Evolutionary conservation across 2,797 vertebrate species (phyloP).

Genomic region (Sciaenops ocellatus): DNA sequence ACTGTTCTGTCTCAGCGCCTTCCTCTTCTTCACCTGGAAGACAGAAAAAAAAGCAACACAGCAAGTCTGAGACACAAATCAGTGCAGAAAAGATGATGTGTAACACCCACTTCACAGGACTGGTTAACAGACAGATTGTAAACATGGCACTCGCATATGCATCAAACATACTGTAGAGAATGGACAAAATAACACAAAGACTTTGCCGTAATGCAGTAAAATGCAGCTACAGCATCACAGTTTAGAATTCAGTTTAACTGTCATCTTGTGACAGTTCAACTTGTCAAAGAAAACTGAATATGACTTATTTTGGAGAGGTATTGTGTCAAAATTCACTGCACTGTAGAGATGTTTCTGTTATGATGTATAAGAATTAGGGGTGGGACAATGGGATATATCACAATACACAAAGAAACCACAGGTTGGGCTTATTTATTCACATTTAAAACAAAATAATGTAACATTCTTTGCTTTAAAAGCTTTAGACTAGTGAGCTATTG

Average conservation of each 20-base stretch:
- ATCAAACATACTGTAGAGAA: not conserved
- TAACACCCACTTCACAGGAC: slow-evolving; percentile 14
- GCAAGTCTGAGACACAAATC: slow-evolving; percentile 12
- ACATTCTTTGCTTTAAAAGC: no score
- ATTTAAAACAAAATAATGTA: no score
- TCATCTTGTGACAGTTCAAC: not conserved
- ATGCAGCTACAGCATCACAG: not conserved
- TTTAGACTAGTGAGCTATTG: no score
- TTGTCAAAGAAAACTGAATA: not conserved
- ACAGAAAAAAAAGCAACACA: slow-evolving; percentile 22
- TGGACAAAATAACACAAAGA: not conserved
- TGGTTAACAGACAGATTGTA: not conserved
- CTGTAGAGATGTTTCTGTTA: no score
- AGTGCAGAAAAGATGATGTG: slow-evolving; percentile 13
- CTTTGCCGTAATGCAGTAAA: not conserved
- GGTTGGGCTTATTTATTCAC: no score
- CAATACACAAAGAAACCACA: no score
- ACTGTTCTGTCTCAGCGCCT: slow-evolving; percentile 44
- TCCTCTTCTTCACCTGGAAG: slow-evolving; percentile 29
- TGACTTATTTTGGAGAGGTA: not conserved
- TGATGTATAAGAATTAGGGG: no score
- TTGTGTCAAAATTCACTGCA: not conserved
- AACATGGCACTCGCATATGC: not conserved
- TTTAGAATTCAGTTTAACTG: not conserved
- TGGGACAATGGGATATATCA: no score